Evolutionary conservation across 2,113 vertebrate species (phyloP), one percentile per base, ranked within the genome.

Genomic region (Danio rerio): DNA sequence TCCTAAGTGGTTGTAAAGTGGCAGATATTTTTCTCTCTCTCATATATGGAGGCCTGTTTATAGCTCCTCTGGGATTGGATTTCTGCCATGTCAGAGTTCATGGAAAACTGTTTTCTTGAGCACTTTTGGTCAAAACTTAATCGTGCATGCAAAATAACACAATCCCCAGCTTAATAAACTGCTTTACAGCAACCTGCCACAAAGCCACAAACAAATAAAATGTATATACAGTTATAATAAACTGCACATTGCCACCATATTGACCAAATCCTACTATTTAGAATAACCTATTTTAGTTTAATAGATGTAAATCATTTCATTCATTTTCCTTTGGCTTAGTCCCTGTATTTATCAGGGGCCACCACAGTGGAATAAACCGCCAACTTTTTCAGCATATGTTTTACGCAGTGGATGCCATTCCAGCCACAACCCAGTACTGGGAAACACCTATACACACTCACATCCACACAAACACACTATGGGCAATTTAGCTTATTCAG

Each of bases 61-160:
- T 11, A 4, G 61, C 50, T 20, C 62, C 40, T 50, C 15, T 15
- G 58, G 73, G 61, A 13, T 58, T 40, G 42, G 50, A 13, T 31
- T 50, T 50, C 47, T 21, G 68, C n/a, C 68, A 70, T 52, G 47
- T 52, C 45, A 21, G 18, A 21, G 7, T 52, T 71, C 15, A 71
- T 71, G 69, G 69, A 52, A 53, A 71, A 71, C 49, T 52, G 69
- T 31, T 71, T 47, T 71, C 31, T 69, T 47, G 65, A 18, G 43
- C 43, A 69, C 47, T 69, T 69, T 16, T 20, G 47, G 43, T 69
- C 10, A 20, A 49, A 69, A 49, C 9, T 6, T 47, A 69, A 69
- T 69, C 12, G 69, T 16, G 6, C 66, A 70, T 49, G 43, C 16
- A 70, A 9, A 49, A 70, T 31, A 55, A 12, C 18, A 1, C 42